These are phyloP conservation scores for Trachelus stipa DNA, from an alignment of 2,888 invertebrate genomes.

Conservation along the genomic window DNA sequence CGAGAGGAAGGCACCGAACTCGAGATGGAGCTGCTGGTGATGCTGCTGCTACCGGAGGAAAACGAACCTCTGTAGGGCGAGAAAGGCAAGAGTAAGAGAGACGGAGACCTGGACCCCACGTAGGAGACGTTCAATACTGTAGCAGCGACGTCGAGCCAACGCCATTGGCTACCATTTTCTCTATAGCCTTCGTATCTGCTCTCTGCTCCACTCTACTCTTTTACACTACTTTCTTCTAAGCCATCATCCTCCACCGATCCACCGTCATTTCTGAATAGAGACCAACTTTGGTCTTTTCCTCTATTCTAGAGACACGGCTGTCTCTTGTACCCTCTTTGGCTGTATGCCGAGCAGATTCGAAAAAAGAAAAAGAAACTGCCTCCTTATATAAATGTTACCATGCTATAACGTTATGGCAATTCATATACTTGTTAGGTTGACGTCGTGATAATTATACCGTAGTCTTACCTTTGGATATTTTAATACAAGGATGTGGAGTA, in stretches of 20 bases:
- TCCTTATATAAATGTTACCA: background rate
- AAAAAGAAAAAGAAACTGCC: background rate
- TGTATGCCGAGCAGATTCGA: background rate
- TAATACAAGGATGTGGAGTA: background rate
- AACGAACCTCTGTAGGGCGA: slow-evolving; percentile 11
- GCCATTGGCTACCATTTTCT: slow-evolving; percentile 65
- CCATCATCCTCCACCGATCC: background rate
- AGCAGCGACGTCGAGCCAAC: slow-evolving; percentile 53
- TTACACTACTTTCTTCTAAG: slow-evolving; percentile 12
- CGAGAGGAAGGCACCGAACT: slow-evolving; percentile 31
- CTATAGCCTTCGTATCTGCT: slow-evolving; percentile 24
- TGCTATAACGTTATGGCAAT: background rate
- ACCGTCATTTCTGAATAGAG: background rate
- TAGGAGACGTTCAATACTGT: slow-evolving; percentile 65
- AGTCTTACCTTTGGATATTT: background rate
- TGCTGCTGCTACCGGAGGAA: slow-evolving; percentile 18
- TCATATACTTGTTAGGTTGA: background rate
- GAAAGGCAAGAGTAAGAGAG: slow-evolving; percentile 32
- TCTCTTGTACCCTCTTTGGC: background rate
- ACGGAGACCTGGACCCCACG: slow-evolving; percentile 57
- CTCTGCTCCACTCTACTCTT: slow-evolving; percentile 24
- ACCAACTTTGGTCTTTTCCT: background rate
- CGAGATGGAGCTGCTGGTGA: slow-evolving; percentile 30
- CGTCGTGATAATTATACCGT: background rate
- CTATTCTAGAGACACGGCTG: background rate